Base-by-base conservation (phyloP, 2,888 invertebrate genomes). In the Macropis europaea region DNA sequence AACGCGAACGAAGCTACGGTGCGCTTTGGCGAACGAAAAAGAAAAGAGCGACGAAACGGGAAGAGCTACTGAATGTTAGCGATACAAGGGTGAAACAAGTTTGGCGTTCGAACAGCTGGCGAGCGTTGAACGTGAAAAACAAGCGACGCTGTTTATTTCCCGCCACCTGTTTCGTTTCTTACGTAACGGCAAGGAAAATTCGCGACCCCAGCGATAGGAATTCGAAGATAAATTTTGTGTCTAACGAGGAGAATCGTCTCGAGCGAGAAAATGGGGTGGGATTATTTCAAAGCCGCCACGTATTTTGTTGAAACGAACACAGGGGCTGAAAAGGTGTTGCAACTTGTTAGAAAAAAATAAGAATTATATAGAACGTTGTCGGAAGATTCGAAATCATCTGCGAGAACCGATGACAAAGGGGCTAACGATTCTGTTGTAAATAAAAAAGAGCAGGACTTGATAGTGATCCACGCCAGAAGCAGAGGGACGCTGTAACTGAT, bases 81-180 rank as follows among this genome's bases (percentile, higher is more conserved):
- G 5, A 59, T 36, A 42, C 32, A 47, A 47, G 53, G 26, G 38
- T 36, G 53, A 26, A 69, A 64, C 54, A 40, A 60, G 69, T 48
- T 56, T 42, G 56, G 38, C 40, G 64, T 34, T 30, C 22, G 50
- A 52, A 43, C 45, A 64, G 64, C 50, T 54, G 52, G 54, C 38
- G 34, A 36, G 34, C 28, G 2, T 28, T 52, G 38, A 19, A n/a
- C 47, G 36, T 13, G 19, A 22, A 48, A 24, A 66, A 38, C 24
- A 24, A 24, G 34, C 32, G 34, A 36, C 22, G 22, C 28, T 61
- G 61, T 68, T 68, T 61, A 36, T 56, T 40, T 17, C 15, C 30
- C 48, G 32, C 62, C 62, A 50, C 62, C 56, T 62, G 54, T 56
- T 62, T 56, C 67, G 17, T 24, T 59, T 30, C 59, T 59, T 47